A percentile compares a stretch with the other conserved stretches of the same genome.
These are phyloP conservation scores for Eira barbara DNA, from an alignment of 2,113 vertebrate genomes.

Conservation along the genomic window DNA sequence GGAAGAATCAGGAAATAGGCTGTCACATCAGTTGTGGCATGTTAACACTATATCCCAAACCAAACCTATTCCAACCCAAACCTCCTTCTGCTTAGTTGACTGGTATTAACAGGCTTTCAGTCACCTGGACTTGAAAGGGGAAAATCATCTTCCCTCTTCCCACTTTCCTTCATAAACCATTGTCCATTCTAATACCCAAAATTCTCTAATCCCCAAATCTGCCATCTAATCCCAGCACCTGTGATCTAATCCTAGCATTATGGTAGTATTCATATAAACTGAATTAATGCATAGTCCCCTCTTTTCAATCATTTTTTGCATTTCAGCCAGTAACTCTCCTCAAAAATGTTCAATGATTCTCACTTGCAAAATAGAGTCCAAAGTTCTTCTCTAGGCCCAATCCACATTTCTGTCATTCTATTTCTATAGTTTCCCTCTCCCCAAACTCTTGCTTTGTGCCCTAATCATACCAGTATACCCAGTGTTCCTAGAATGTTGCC, in stretches of 20 bases:
- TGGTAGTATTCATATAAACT: neutral
- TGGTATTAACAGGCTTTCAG: neutral
- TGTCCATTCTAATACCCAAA: neutral
- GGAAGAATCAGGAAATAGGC: constrained; percentile 50
- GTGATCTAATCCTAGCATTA: neutral
- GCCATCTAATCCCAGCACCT: neutral
- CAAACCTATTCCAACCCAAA: neutral
- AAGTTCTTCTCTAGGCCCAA: neutral
- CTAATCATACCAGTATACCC: neutral
- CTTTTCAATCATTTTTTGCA: neutral
- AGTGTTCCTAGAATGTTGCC: neutral
- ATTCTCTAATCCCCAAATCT: neutral
- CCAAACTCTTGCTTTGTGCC: neutral
- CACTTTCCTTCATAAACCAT: neutral
- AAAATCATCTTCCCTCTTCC: neutral
- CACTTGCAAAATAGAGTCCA: neutral
- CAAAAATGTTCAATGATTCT: neutral
- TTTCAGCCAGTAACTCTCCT: neutral
- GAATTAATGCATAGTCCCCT: neutral
- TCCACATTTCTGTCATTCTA: neutral
- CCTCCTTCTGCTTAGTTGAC: neutral
- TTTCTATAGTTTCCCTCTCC: neutral
- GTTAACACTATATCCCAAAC: neutral
- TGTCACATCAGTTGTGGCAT: neutral
- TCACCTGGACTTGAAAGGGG: neutral